Conservation (phyloP, 2,113 vertebrate species). For the Morone chrysops region DNA sequence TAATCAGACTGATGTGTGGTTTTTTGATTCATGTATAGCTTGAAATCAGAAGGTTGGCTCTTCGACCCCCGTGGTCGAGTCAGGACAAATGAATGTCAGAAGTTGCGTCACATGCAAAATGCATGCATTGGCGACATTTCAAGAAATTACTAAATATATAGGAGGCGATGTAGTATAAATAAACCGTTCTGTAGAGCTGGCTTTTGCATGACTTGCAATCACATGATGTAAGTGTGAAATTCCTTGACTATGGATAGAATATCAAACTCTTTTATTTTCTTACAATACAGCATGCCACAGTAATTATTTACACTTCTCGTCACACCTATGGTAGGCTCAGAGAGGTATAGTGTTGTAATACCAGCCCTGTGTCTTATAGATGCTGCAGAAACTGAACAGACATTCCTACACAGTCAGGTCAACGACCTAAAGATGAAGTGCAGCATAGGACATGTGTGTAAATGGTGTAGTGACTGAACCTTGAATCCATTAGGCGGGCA, state of each 20-base stretch:
- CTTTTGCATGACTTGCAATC: not conserved
- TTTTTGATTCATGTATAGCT: constrained; percentile 15
- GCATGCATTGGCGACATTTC: not conserved
- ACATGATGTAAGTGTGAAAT: not conserved
- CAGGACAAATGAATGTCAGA: constrained; percentile 63
- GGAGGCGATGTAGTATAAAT: not conserved
- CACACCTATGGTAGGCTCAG: not conserved
- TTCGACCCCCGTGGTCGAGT: not conserved
- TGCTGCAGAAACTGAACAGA: not conserved
- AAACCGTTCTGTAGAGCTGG: constrained; percentile 5
- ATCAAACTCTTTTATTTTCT: not conserved
- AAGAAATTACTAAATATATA: not conserved
- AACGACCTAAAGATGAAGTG: constrained; percentile 22
- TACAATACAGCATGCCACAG: not conserved
- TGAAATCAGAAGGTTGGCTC: not conserved
- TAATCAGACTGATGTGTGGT: not conserved
- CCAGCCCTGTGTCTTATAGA: not conserved
- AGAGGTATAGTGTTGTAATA: not conserved
- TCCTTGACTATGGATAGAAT: not conserved
- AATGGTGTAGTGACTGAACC: constrained; percentile 10
- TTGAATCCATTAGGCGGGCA: constrained; percentile 31
- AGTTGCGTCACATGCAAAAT: constrained; percentile 33
- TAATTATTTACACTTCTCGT: constrained; percentile 3
- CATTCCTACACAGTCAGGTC: not conserved
- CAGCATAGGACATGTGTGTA: constrained; percentile 6